Evolutionary conservation across 2,113 vertebrate genomes (phyloP).

Genomic region (Sisor rabdophorus): DNA sequence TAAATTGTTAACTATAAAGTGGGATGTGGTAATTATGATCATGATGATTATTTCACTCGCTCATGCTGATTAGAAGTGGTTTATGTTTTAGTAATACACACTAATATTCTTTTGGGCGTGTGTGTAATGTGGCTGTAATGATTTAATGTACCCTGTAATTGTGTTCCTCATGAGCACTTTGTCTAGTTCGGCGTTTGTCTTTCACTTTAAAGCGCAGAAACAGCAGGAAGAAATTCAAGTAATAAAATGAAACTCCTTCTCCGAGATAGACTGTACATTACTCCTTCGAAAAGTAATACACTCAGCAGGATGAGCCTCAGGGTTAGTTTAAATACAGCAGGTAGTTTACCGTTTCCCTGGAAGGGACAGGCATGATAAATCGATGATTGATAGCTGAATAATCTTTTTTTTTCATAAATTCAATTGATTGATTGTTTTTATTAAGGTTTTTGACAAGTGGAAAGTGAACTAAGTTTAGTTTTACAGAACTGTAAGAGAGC

Average conservation of each 20-base stretch:
- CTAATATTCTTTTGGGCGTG: background rate
- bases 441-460: no score
- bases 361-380: no score
- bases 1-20: background rate
- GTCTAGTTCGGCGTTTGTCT: background rate
- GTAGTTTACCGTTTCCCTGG: no score
- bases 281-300: background rate
- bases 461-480: no score
- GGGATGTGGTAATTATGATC: background rate
- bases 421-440: no score
- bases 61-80: background rate
- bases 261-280: background rate
- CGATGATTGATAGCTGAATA: no score
- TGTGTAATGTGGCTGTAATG: background rate
- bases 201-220: background rate
- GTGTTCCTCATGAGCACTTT: background rate
- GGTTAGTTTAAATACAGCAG: no score
- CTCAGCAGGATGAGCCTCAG: background rate
- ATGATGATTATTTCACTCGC: background rate
- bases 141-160: conserved; percentile 8
- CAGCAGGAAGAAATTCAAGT: background rate
- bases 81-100: background rate
- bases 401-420: no score
- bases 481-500: no score
- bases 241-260: background rate